These are phyloP conservation scores for Auanema sp. DNA, from an alignment of 2,888 invertebrate species.

Conservation along the genomic window DNA sequence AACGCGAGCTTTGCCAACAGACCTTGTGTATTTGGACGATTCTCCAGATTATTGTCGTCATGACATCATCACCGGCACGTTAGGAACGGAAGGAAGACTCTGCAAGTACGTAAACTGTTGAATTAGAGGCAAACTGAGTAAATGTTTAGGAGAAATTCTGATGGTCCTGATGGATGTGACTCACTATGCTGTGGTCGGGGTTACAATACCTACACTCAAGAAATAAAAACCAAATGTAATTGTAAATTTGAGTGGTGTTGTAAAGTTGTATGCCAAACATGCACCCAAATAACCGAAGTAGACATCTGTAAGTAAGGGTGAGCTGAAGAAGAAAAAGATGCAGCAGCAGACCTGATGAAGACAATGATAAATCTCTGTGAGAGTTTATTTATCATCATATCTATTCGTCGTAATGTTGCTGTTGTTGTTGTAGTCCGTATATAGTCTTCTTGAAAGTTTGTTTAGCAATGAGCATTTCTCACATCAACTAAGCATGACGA, in stretches of 20 bases:
- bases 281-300: slow-evolving; percentile 57
- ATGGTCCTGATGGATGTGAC: slow-evolving; percentile 60
- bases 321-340: too few species aligned
- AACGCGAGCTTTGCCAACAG: slow-evolving; percentile 40
- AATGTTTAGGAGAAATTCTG: slow-evolving; percentile 46
- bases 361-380: too few species aligned
- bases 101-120: slow-evolving; percentile 48
- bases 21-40: slow-evolving; percentile 84
- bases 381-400: too few species aligned
- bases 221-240: slow-evolving; percentile 44
- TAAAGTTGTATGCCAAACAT: slow-evolving; percentile 61
- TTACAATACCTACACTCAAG: slow-evolving; percentile 57
- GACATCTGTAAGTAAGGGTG: slow-evolving; percentile 61
- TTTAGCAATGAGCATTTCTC: too few species aligned
- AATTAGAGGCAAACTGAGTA: not conserved
- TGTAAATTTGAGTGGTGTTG: slow-evolving; percentile 63
- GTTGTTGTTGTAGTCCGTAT: too few species aligned
- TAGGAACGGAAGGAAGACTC: slow-evolving; percentile 61
- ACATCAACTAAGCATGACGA: too few species aligned
- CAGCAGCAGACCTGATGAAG: too few species aligned
- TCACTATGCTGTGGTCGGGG: slow-evolving; percentile 63
- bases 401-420: too few species aligned
- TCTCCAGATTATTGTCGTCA: slow-evolving; percentile 88
- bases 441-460: too few species aligned
- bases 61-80: slow-evolving; percentile 61